Evolutionary conservation across 2,113 vertebrate genomes (phyloP).

Genomic region (Gadus chalcogrammus): DNA sequence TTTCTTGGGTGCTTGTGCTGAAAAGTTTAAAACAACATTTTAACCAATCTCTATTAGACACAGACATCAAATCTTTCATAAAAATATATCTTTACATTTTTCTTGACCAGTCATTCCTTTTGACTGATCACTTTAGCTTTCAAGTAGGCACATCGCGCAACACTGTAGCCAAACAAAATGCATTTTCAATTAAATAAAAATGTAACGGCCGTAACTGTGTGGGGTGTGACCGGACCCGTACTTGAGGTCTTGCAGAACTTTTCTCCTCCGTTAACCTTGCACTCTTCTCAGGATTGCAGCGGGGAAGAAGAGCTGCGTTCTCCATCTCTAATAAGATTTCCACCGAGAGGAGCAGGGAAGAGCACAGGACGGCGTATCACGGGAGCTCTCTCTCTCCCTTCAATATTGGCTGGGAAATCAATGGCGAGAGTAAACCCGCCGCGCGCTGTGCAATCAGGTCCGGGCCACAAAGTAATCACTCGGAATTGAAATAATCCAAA

Average conservation of each 20-base stretch:
- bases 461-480: slow-evolving; percentile 74
- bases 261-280: slow-evolving; percentile 49
- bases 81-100: too few species aligned
- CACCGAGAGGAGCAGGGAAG: slow-evolving; percentile 53
- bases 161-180: not conserved
- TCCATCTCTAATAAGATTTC: slow-evolving; percentile 79
- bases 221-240: slow-evolving; percentile 13
- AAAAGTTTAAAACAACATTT: too few species aligned
- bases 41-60: too few species aligned
- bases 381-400: slow-evolving; percentile 73
- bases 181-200: not conserved
- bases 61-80: too few species aligned
- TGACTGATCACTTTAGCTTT: not conserved
- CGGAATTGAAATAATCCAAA: slow-evolving; percentile 82
- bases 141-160: not conserved
- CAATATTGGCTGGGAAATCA: slow-evolving; percentile 85
- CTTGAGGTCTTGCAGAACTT: slow-evolving; percentile 32
- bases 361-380: slow-evolving; percentile 60
- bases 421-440: slow-evolving; percentile 83
- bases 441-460: slow-evolving; percentile 75
- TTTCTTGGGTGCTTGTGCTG: too few species aligned
- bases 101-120: too few species aligned
- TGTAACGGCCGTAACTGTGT: too few species aligned
- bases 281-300: slow-evolving; percentile 30
- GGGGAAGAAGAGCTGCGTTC: slow-evolving; percentile 60